These are phyloP conservation scores for Amphilophus citrinellus DNA, from an alignment of 2,113 vertebrate species.

Conservation along the genomic window DNA sequence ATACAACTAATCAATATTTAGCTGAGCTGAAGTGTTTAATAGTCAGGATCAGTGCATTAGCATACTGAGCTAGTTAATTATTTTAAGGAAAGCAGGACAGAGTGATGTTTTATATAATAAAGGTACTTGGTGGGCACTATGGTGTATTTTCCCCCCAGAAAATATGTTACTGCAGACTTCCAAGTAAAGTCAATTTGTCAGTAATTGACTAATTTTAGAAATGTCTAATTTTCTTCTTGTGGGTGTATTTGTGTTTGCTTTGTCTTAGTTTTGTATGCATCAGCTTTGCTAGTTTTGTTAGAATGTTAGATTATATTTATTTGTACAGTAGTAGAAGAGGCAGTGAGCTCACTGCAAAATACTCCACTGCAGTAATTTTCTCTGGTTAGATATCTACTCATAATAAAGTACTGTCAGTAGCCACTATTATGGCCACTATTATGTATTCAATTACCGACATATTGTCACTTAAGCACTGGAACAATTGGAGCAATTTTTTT, in stretches of 20 bases:
- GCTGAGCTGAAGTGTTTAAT: slow-evolving; percentile 41
- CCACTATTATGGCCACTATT: background rate
- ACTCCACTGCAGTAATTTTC: background rate
- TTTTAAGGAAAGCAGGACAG: slow-evolving; percentile 20
- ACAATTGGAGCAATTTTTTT: background rate
- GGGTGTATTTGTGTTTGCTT: background rate
- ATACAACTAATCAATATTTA: slow-evolving; percentile 66
- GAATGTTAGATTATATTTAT: background rate
- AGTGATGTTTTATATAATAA: slow-evolving; percentile 15
- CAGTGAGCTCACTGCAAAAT: background rate
- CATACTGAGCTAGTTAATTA: slow-evolving; percentile 39
- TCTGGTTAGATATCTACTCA: background rate
- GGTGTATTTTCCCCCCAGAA: background rate
- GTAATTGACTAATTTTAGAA: background rate
- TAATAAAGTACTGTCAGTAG: background rate
- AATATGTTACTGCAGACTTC: background rate
- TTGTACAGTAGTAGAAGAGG: too few species aligned
- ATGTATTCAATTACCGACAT: background rate
- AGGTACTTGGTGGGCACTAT: background rate
- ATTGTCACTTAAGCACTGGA: background rate
- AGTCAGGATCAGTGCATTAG: slow-evolving; percentile 63
- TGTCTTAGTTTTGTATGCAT: background rate
- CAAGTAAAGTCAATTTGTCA: background rate
- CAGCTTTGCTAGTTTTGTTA: background rate
- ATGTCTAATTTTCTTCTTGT: background rate